Conservation (phyloP, 2,797 vertebrate genomes). For the Neomorphus geoffroyi region DNA sequence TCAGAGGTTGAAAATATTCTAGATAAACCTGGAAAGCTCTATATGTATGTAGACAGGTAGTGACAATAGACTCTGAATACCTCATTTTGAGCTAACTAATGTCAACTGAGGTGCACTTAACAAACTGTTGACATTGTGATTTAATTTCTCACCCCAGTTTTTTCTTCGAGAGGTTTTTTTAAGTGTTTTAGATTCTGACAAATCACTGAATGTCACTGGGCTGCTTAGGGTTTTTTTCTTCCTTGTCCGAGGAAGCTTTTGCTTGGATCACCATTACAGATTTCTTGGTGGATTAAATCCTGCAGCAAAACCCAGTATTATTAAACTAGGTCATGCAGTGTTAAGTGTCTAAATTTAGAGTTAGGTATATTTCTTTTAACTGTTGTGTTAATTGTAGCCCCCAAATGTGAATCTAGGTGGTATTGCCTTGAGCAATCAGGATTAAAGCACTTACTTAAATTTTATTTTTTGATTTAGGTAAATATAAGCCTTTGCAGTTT, state of each 20-base stretch:
- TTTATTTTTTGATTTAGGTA: neutral
- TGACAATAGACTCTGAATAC: conserved; percentile 9
- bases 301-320: neutral
- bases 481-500: neutral
- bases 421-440: neutral
- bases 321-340: neutral
- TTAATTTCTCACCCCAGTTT: neutral
- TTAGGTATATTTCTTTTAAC: neutral
- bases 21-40: neutral
- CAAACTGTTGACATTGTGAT: neutral
- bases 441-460: neutral
- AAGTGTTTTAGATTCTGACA: neutral
- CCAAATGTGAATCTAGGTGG: neutral
- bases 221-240: neutral
- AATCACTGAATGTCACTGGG: neutral
- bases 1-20: neutral
- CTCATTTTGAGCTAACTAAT: conserved; percentile 1
- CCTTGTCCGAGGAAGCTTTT: neutral
- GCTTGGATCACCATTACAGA: neutral
- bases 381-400: neutral
- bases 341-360: neutral
- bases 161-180: neutral
- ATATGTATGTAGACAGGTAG: neutral
- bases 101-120: conserved; percentile 20
- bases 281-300: neutral